These are phyloP conservation scores for Hyperoplus lanceolatus DNA, from an alignment of 2,797 vertebrate species.

Conservation along the genomic window DNA sequence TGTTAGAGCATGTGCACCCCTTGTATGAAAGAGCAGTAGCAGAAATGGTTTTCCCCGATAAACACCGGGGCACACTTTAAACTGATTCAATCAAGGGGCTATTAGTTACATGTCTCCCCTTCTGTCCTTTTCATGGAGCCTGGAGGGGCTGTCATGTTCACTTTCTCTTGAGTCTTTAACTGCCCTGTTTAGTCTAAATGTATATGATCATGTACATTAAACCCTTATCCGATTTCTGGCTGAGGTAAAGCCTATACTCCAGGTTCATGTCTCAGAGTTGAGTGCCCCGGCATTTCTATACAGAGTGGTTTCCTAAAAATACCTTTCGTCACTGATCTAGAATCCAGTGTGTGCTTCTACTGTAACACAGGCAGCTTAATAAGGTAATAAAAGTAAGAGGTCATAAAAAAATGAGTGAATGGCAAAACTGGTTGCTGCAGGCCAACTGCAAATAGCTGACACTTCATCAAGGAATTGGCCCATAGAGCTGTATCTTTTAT, in stretches of 20 bases:
- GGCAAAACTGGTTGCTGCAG: constrained; percentile 54
- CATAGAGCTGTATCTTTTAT: constrained; percentile 45
- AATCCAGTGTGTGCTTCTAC: constrained; percentile 49
- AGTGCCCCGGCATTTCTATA: constrained; percentile 45
- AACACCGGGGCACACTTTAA: constrained; percentile 62
- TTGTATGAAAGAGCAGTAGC: constrained; percentile 50
- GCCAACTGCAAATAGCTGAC: constrained; percentile 57
- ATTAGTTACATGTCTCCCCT: constrained; percentile 70
- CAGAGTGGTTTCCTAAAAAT: constrained; percentile 53
- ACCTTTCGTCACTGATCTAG: constrained; percentile 52
- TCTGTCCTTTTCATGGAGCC: constrained; percentile 58
- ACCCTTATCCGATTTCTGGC: constrained; percentile 69
- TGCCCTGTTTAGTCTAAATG: constrained; percentile 70
- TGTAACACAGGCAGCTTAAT: constrained; percentile 59
- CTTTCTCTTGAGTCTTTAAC: constrained; percentile 67
- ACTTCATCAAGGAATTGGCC: constrained; percentile 64
- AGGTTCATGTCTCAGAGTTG: constrained; percentile 42
- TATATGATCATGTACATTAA: constrained; percentile 69
- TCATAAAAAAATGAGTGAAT: constrained; percentile 64
- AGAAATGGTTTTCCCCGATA: constrained; percentile 61
- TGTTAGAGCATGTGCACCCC: constrained; percentile 44
- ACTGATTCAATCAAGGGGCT: constrained; percentile 73
- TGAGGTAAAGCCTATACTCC: constrained; percentile 51
- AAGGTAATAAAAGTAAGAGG: constrained; percentile 63
- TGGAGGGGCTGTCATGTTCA: constrained; percentile 69